phyloP scores from a whole-genome alignment of 2,797 vertebrate species.

The Rhinella marina region DNA sequence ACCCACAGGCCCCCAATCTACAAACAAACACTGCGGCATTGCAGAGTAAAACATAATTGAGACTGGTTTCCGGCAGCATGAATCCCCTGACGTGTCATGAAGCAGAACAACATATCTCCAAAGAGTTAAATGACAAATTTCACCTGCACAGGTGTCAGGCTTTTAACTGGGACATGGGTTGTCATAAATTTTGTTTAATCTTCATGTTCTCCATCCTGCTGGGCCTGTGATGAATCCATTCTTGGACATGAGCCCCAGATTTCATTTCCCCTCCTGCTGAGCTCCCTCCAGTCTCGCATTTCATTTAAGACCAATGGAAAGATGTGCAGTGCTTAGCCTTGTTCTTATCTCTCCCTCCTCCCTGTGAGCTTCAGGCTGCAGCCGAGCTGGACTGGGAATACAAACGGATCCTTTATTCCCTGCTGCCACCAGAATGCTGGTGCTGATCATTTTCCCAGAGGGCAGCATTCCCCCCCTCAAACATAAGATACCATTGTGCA shows the following conservation, averaged over 20 bases:
- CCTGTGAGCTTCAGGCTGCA: constrained; percentile 60
- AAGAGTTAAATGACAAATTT: not conserved
- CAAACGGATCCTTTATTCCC: constrained; percentile 69
- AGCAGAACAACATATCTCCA: not conserved
- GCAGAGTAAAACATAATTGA: too few relatives aligned
- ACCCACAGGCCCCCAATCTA: too few relatives aligned
- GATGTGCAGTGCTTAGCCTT: constrained; percentile 62
- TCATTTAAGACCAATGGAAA: constrained; percentile 58
- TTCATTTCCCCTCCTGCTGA: constrained; percentile 55
- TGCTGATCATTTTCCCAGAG: constrained; percentile 69
- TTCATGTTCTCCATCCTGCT: not conserved
- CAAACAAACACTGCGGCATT: too few relatives aligned
- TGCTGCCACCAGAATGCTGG: constrained; percentile 65
- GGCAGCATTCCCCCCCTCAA: constrained; percentile 46
- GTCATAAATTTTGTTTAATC: constrained; percentile 5
- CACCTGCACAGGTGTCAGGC: not conserved
- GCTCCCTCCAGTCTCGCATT: constrained; percentile 43
- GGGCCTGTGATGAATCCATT: not conserved
- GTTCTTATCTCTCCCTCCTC: constrained; percentile 51
- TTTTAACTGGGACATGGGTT: not conserved
- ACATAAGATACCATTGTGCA: constrained; percentile 72
- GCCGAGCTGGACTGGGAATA: constrained; percentile 60
- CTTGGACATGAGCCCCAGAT: not conserved
- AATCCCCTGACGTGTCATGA: too few relatives aligned
- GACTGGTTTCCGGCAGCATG: too few relatives aligned